These are phyloP conservation scores for Bombus sylvicola DNA, from an alignment of 1,140 invertebrate genomes.

Conservation along the genomic window DNA sequence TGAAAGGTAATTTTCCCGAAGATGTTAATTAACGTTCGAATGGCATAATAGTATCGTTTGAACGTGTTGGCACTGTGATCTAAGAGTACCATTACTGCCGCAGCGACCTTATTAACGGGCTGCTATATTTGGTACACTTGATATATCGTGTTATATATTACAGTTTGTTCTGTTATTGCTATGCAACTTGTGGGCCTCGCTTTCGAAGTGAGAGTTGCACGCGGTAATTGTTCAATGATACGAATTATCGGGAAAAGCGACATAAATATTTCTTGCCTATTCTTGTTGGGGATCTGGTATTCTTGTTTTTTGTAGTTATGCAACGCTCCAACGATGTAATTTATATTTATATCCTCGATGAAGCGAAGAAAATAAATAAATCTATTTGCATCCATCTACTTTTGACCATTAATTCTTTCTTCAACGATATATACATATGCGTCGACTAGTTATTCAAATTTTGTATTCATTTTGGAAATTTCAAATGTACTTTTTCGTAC, in stretches of 20 bases:
- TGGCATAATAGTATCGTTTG: neutral
- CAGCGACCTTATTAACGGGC: slow-evolving; percentile 1
- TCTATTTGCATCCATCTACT: too few relatives aligned
- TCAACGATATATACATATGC: too few relatives aligned
- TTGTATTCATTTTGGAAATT: too few relatives aligned
- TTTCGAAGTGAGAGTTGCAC: neutral
- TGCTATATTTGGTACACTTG: slow-evolving; percentile 4
- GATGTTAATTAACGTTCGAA: neutral
- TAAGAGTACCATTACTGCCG: neutral
- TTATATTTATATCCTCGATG: neutral
- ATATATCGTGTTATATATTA: slow-evolving; percentile 18
- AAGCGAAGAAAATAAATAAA: too few relatives aligned
- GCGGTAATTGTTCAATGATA: neutral
- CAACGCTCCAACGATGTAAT: neutral
- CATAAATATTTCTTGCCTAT: neutral
- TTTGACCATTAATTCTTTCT: too few relatives aligned
- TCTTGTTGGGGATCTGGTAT: neutral
- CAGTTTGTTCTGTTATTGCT: too few relatives aligned
- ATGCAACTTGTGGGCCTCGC: too few relatives aligned
- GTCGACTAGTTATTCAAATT: too few relatives aligned
- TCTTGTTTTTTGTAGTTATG: neutral
- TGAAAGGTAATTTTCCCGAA: neutral
- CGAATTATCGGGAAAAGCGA: neutral
- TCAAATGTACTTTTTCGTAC: too few relatives aligned
- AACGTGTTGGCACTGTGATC: neutral